phyloP scores from a whole-genome alignment of 2,113 vertebrate species.

The Ammodytes dubius region DNA sequence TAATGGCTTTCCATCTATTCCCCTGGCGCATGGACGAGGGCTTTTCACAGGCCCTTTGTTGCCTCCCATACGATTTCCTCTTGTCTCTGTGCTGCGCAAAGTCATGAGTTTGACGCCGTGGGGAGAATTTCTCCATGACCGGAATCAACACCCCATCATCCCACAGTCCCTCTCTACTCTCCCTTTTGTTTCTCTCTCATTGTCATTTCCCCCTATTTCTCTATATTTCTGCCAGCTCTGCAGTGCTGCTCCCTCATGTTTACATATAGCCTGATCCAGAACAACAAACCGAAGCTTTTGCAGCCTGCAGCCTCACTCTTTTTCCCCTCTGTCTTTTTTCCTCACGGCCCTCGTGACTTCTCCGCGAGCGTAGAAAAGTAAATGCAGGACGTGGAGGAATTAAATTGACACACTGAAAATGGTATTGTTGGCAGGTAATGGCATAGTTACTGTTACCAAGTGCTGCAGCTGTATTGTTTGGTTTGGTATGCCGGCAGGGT shows the following conservation, averaged over 20 bases:
- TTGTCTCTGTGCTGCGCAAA: conserved; percentile 31
- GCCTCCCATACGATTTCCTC: conserved; percentile 57
- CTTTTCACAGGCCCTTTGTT: conserved; percentile 63
- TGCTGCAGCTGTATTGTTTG: not conserved
- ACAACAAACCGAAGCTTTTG: conserved; percentile 59
- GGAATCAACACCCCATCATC: conserved; percentile 59
- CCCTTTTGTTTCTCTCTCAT: conserved; percentile 48
- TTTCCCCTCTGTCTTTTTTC: conserved; percentile 19
- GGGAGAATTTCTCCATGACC: conserved; percentile 62
- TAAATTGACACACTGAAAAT: conserved; percentile 40
- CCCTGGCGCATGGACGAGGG: conserved; percentile 51
- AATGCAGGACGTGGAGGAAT: conserved; percentile 29
- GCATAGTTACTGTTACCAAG: conserved; percentile 30
- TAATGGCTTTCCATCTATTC: conserved; percentile 73
- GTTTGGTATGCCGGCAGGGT: not conserved
- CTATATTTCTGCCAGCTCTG: conserved; percentile 74
- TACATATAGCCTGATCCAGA: conserved; percentile 65
- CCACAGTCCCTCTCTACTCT: conserved; percentile 26
- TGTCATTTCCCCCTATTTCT: conserved; percentile 34
- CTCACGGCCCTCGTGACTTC: conserved; percentile 19
- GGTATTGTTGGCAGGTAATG: conserved; percentile 52
- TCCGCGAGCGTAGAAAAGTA: conserved; percentile 9
- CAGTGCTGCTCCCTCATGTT: conserved; percentile 68
- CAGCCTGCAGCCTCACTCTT: conserved; percentile 49
- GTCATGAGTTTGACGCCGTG: conserved; percentile 54